phyloP scores from a whole-genome alignment of 2,888 invertebrate genomes.

The Acronicta psi region DNA sequence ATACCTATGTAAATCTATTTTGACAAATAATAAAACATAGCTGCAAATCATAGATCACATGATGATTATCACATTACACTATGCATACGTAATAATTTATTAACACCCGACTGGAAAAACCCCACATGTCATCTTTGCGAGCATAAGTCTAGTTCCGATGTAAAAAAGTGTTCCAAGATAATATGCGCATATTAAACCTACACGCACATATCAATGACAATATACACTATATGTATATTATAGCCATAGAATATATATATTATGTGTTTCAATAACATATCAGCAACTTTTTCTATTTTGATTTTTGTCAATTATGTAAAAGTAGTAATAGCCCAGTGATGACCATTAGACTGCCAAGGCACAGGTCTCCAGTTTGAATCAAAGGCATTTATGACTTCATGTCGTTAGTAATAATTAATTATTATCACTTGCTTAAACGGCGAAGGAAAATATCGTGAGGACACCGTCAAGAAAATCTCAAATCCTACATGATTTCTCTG shows the following conservation, averaged over 20 bases:
- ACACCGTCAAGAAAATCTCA: no score
- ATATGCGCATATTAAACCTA: slow-evolving; percentile 69
- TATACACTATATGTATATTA: neutral
- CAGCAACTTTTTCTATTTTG: neutral
- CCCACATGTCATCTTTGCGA: slow-evolving; percentile 25
- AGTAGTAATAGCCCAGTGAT: no score
- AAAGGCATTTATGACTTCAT: no score
- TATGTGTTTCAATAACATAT: neutral
- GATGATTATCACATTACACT: slow-evolving; percentile 1
- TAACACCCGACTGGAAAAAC: slow-evolving; percentile 28
- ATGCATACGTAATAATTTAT: slow-evolving; percentile 1
- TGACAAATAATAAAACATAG: neutral
- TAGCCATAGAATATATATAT: neutral
- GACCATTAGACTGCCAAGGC: no score
- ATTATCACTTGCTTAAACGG: no score
- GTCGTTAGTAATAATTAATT: no score
- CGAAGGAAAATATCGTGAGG: no score
- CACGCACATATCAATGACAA: slow-evolving; percentile 37
- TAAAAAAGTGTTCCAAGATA: slow-evolving; percentile 35
- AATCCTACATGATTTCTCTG: no score
- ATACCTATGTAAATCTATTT: no score
- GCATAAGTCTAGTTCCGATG: slow-evolving; percentile 16
- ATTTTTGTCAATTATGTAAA: no score
- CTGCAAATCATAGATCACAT: neutral
- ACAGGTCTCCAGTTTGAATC: no score